Percentiles rank a stretch among this genome's conserved stretches.
These are phyloP conservation scores for Antechinus flavipes DNA, from an alignment of 2,113 vertebrate species.

Conservation along the genomic window DNA sequence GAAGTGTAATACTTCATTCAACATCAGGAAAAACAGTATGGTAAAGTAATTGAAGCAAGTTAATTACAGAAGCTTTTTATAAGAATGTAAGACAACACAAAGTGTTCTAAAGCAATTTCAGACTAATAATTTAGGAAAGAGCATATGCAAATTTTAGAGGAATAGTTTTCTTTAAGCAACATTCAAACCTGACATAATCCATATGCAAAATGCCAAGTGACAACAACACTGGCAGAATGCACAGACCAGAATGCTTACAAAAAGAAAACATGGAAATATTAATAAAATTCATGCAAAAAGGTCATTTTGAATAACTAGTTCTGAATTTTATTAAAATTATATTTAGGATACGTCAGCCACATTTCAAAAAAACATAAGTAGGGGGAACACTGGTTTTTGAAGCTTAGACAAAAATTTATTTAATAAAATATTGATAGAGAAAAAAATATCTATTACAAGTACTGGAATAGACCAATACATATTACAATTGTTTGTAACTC, in stretches of 20 bases:
- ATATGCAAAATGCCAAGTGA: constrained; percentile 55
- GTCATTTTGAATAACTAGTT: constrained; percentile 43
- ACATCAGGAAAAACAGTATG: background rate
- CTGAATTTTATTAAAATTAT: constrained; percentile 29
- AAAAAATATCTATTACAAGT: background rate
- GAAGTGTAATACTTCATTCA: background rate
- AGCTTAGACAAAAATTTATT: background rate
- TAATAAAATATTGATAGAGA: background rate
- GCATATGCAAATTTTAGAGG: background rate
- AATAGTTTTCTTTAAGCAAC: background rate
- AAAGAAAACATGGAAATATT: background rate
- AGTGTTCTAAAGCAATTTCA: background rate
- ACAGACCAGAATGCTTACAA: constrained; percentile 31
- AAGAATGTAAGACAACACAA: rapidly evolving
- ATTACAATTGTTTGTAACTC: constrained; percentile 33
- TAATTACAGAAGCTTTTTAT: background rate
- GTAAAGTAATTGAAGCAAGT: background rate
- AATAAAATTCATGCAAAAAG: background rate
- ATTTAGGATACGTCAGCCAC: constrained; percentile 22
- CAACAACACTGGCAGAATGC: constrained; percentile 50
- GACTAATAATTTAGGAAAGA: background rate
- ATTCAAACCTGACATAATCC: constrained; percentile 41
- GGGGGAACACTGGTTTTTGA: background rate
- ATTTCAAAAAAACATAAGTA: constrained; percentile 56
- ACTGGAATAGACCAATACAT: background rate